Percentiles rank a stretch among this genome's conserved stretches.
phyloP scores from a whole-genome alignment of 2,113 vertebrate species.

The Menura novaehollandiae region DNA sequence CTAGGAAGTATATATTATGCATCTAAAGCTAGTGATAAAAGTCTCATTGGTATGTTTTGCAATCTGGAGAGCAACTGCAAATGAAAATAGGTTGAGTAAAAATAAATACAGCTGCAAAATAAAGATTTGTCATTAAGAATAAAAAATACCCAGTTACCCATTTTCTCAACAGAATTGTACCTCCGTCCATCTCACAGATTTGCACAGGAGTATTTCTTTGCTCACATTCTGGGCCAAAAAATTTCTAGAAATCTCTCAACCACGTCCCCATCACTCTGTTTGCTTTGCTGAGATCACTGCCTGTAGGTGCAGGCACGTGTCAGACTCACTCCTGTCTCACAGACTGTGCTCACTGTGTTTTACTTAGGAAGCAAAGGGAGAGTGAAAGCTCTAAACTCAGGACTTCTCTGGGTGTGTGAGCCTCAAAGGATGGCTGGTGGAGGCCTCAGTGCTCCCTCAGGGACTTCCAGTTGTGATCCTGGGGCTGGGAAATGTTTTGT shows the following conservation, averaged over 20 bases:
- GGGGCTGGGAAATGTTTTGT: background rate
- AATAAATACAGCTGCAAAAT: background rate
- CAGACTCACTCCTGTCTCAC: background rate
- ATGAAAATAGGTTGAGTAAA: background rate
- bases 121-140: background rate
- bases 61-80: background rate
- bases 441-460: rapidly evolving
- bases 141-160: background rate
- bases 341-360: background rate
- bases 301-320: rapidly evolving
- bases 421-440: background rate
- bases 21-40: background rate
- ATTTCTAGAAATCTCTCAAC: background rate
- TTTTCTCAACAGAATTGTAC: background rate
- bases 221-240: background rate
- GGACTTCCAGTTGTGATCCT: background rate
- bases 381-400: background rate
- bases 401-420: background rate
- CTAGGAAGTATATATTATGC: background rate
- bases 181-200: background rate
- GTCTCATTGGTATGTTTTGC: background rate
- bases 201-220: background rate
- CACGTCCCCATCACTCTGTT: rapidly evolving
- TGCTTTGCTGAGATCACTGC: rapidly evolving
- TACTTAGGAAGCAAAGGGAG: background rate